Conservation (phyloP, 2,888 invertebrate genomes). For the Brassicogethes aeneus region DNA sequence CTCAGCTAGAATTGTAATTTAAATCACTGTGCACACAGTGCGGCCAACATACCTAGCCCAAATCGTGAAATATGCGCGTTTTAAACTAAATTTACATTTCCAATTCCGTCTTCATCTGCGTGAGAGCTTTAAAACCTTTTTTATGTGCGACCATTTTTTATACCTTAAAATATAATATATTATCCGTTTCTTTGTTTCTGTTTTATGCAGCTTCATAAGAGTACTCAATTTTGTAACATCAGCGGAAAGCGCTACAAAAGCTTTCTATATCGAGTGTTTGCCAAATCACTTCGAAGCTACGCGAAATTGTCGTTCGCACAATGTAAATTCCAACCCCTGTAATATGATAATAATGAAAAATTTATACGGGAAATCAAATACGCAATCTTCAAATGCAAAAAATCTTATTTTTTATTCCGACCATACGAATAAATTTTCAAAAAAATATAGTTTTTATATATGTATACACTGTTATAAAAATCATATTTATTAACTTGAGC, state of each 20-base stretch:
- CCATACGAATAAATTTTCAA: not conserved
- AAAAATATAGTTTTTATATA: too few relatives aligned
- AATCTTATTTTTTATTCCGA: not conserved
- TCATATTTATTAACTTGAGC: too few relatives aligned
- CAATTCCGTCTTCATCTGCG: slow-evolving; percentile 2
- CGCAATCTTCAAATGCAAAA: not conserved
- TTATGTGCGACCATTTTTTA: slow-evolving; percentile 3
- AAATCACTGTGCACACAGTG: too few relatives aligned
- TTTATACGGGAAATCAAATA: not conserved
- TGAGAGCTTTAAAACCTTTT: slow-evolving; percentile 6
- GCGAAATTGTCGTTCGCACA: not conserved
- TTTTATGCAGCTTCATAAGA: not conserved
- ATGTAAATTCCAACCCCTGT: not conserved
- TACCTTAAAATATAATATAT: slow-evolving; percentile 3
- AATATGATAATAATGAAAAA: slow-evolving; percentile 1
- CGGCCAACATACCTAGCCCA: too few relatives aligned
- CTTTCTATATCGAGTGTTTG: not conserved
- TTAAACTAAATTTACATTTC: slow-evolving; percentile 1
- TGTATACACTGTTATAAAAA: too few relatives aligned
- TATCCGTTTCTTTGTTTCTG: slow-evolving; percentile 4
- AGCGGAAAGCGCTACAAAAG: not conserved
- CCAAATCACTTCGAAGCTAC: not conserved
- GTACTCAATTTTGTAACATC: not conserved
- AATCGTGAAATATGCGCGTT: slow-evolving; percentile 1
- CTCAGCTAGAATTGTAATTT: too few relatives aligned